These are phyloP conservation scores for Andrena fulva DNA, from an alignment of 2,888 invertebrate species.

Conservation along the genomic window DNA sequence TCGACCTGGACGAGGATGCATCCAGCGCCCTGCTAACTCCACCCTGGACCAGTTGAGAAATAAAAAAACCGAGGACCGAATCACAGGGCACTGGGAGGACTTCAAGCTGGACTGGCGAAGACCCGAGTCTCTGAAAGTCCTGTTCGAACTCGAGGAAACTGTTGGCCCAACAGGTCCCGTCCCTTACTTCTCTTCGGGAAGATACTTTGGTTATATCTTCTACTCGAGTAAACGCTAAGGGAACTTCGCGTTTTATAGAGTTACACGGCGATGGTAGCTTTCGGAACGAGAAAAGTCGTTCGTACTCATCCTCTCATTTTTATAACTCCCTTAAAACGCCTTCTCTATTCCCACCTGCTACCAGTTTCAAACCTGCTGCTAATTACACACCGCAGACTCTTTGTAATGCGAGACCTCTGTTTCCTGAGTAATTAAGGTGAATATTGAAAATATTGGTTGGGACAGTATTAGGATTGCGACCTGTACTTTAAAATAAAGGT, in stretches of 20 bases:
- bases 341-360: no score
- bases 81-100: neutral
- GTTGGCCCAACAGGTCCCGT: neutral
- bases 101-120: neutral
- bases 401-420: no score
- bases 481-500: no score
- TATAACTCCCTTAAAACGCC: no score
- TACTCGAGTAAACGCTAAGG: conserved; percentile 12
- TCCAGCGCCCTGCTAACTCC: neutral
- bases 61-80: neutral
- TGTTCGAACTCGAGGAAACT: neutral
- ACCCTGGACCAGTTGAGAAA: neutral
- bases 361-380: no score
- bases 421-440: no score
- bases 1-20: conserved; percentile 22
- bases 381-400: no score
- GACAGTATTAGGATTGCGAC: no score
- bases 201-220: conserved; percentile 15
- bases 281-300: neutral
- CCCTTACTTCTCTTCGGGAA: neutral
- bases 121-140: no score
- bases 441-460: no score
- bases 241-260: neutral
- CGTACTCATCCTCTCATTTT: neutral
- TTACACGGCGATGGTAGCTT: conserved; percentile 8